Percentiles rank a stretch among this genome's conserved stretches.
These are phyloP conservation scores for Trematomus loennbergii DNA, from an alignment of 2,113 vertebrate species.

Conservation along the genomic window DNA sequence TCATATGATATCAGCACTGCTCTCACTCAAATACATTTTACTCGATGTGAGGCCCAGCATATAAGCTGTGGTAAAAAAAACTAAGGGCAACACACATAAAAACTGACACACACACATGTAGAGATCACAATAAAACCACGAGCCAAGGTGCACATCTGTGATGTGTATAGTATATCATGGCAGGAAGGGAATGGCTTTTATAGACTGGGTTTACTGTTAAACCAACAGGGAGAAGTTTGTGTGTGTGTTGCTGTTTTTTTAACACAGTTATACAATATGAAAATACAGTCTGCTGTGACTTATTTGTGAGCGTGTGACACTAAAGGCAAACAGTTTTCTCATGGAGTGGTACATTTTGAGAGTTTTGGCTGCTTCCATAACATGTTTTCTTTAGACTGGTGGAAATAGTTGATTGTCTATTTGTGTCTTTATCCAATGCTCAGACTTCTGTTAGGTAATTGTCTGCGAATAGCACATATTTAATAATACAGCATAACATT, in stretches of 20 bases:
- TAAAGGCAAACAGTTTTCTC: too few relatives aligned
- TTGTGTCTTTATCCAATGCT: too few relatives aligned
- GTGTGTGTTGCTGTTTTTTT: background rate
- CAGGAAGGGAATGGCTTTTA: constrained; percentile 14
- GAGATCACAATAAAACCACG: constrained; percentile 32
- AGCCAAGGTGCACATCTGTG: constrained; percentile 48
- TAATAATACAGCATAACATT: too few relatives aligned
- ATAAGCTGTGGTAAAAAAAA: constrained; percentile 29
- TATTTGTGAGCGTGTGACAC: too few relatives aligned
- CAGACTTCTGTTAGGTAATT: too few relatives aligned
- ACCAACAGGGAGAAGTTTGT: constrained; percentile 7
- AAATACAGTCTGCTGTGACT: background rate
- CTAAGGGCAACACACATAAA: constrained; percentile 33
- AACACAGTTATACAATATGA: background rate
- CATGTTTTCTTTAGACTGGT: too few relatives aligned
- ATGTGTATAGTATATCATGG: constrained; percentile 28
- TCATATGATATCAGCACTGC: constrained; percentile 29
- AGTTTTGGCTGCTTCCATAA: too few relatives aligned
- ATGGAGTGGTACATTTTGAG: too few relatives aligned
- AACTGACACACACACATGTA: constrained; percentile 12
- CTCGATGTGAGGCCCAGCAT: constrained; percentile 44
- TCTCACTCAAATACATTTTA: constrained; percentile 39
- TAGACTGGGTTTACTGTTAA: constrained; percentile 32
- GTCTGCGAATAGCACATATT: too few relatives aligned
- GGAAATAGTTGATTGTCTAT: too few relatives aligned